Base-by-base conservation (phyloP, 2,888 invertebrate genomes). In the Meiosimyza platycephala region DNA sequence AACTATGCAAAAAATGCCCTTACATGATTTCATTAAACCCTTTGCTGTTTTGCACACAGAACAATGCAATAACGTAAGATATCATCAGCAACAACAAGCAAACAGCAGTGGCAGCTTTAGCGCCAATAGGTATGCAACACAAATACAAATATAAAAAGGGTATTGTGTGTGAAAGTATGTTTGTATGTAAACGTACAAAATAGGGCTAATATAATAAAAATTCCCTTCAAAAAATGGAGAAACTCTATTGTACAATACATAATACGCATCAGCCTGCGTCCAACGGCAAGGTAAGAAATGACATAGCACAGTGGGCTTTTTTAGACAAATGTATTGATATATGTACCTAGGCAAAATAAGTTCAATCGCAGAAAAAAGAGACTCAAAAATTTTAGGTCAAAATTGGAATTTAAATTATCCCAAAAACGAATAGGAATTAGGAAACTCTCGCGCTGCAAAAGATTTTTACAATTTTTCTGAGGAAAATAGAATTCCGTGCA, bases 1-100 rank as follows among this genome's bases (percentile, higher is more conserved):
- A 47, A 68, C 68, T 57, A 68, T 68, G 68, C 59, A 48, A 59
- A 68, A 48, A 68, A 68, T 50, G 28, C 33, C n/a, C 68, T 68
- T 28, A 50, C 59, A 57, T 28, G 48, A 33, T 48, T 47, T n/a
- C 50, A 13, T n/a, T 59, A n/a, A 22, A 50, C 59, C 15, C 50
- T 40, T 40, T 7, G 4, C 40, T 9, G 9, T 40, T 40, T 40
- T 48, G 48, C 47, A 54, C 40, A 51, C 22, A 11, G 12, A 60
- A 33, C 60, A 60, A 22, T 13, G n/a, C 22, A 60, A n/a, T n/a
- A n/a, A 50, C 64, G 28, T 33, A 60, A 60, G 62, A 62, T 16
- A 62, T n/a, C 62, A 60, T 28, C 40, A 62, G 1, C 16, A 62
- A 47, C 22, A 22, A 22, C 22, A 22, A 22, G 22, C 22, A 22